Evolutionary conservation across 2,797 vertebrate genomes (phyloP).

Genomic region (Otus scops): DNA sequence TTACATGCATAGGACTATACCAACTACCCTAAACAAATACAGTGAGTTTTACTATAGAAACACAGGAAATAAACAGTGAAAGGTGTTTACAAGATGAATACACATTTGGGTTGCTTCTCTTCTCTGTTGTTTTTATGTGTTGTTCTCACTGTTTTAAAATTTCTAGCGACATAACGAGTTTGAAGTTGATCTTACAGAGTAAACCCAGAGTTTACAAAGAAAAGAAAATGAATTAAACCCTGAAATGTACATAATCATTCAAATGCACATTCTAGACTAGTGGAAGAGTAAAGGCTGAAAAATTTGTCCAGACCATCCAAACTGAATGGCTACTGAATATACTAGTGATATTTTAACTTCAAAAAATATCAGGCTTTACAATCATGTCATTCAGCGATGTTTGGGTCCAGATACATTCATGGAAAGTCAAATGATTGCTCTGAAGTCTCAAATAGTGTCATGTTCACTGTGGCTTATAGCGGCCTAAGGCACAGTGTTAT

Average conservation of each 20-base stretch:
- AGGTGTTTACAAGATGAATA: background rate
- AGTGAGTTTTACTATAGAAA: background rate
- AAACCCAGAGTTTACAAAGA: background rate
- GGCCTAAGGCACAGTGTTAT: background rate
- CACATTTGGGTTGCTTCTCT: background rate
- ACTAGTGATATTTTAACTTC: background rate
- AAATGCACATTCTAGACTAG: background rate
- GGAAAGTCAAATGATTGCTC: background rate
- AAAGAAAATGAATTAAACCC: background rate
- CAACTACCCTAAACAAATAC: background rate
- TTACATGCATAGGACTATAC: background rate
- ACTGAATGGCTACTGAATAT: background rate
- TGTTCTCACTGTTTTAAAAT: background rate
- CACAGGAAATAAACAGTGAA: background rate
- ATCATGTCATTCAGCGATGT: background rate
- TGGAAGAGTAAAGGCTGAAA: background rate
- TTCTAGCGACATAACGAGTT: background rate
- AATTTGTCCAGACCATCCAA: background rate
- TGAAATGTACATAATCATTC: background rate
- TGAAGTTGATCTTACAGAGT: background rate
- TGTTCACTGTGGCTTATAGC: background rate
- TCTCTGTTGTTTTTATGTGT: background rate
- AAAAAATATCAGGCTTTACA: background rate
- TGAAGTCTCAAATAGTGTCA: background rate
- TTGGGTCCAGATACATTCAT: background rate